phyloP scores from a whole-genome alignment of 2,113 vertebrate species.

The Choloepus hoffmanni region DNA sequence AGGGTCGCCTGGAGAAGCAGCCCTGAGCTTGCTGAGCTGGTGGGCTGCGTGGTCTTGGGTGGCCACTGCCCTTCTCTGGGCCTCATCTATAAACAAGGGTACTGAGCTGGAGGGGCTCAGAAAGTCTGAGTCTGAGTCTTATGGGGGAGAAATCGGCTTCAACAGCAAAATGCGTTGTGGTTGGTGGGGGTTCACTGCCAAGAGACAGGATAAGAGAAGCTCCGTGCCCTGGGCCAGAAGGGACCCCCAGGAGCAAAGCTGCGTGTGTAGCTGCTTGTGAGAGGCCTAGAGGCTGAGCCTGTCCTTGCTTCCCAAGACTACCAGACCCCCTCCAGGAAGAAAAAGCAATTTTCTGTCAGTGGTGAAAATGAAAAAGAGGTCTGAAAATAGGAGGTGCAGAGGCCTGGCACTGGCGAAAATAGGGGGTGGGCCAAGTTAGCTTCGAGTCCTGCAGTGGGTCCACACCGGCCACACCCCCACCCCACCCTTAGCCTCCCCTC shows the following conservation, averaged over 20 bases:
- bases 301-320: neutral
- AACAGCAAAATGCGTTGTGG: neutral
- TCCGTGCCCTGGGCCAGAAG: neutral
- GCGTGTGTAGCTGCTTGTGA: neutral
- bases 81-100: neutral
- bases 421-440: neutral
- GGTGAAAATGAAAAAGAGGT: no score
- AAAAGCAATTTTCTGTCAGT: neutral
- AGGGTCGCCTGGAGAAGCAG: no score
- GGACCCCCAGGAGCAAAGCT: neutral
- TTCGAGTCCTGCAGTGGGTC: neutral
- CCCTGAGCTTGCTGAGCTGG: no score
- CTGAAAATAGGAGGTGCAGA: neutral
- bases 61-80: neutral
- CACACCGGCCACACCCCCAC: no score
- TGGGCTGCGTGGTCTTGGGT: neutral
- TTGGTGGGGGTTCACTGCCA: no score
- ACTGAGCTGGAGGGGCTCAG: neutral
- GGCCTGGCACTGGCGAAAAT: neutral
- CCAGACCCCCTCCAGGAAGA: neutral
- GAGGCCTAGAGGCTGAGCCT: neutral
- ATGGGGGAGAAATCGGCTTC: neutral
- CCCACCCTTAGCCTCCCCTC: neutral
- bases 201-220: neutral
- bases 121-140: neutral